Evolutionary conservation across 1,140 invertebrate species (phyloP), one percentile per base, ranked within the genome.

Genomic region (Sycophila sp.): DNA sequence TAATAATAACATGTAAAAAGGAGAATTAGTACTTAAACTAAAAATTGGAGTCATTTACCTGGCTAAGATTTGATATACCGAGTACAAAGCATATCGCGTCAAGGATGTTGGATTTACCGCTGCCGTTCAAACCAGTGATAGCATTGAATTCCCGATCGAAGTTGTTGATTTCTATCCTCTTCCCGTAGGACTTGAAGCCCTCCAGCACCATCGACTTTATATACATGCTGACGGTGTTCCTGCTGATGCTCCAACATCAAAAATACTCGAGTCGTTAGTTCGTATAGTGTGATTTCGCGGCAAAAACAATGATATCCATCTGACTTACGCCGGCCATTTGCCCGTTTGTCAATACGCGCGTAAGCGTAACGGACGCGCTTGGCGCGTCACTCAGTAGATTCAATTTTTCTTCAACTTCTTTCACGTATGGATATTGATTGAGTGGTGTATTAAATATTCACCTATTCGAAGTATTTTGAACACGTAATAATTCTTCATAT

Each of bases 101-200:
- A 47, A 99, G 88, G 81, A 99, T 97, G 81, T 99, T 99, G 0
- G 97, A 99, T 87, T 99, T 99, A n/a, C 98, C 98, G 72, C 94
- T 97, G 4, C 98, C 98, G 87, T 99, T 99, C 7, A 99, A 86
- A 11, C 98, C 98, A 42, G 98, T 99, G 53, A 99, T 99, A 10
- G 98, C 98, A 81, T 99, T 99, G 81, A 99, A 99, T 83, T 96
- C 90, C 5, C 89, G 90, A 86, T 99, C 98, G 84, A 99, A 99
- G 22, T 92, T 94, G 72, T 91, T 92, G n/a, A 99, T 92, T 86
- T 96, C 95, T 0, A 96, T 96, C 77, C 95, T 88, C 74, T 94
- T 92, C 0, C 96, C 96, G 77, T 99, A 99, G 0, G 98, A 99
- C 86, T 99, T 99, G 81, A 99, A 99, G 68, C 98, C 98, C 79